These are phyloP conservation scores for Coelogynopora nodosa DNA, from an alignment of 2,888 invertebrate genomes.

Conservation along the genomic window DNA sequence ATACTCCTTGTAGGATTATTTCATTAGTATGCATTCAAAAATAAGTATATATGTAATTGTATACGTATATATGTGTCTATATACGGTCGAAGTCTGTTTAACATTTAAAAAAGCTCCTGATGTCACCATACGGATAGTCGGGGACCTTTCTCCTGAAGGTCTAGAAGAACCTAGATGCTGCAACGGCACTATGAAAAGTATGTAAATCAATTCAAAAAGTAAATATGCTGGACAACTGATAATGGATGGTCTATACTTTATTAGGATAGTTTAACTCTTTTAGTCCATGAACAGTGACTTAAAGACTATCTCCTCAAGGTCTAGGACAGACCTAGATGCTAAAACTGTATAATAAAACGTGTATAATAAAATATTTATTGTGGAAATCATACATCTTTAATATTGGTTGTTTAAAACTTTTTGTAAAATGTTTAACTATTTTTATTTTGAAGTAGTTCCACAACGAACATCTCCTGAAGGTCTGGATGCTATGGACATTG, in stretches of 20 bases:
- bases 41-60: too few species aligned
- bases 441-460: background rate
- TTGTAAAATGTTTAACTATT: background rate
- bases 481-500: background rate
- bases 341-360: background rate
- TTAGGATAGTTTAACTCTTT: background rate
- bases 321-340: background rate
- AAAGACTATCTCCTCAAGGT: background rate
- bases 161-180: background rate
- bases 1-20: too few species aligned
- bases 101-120: too few species aligned
- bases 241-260: background rate
- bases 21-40: too few species aligned
- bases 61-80: too few species aligned
- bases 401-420: background rate
- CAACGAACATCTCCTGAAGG: background rate
- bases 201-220: background rate
- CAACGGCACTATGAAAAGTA: background rate
- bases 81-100: too few species aligned
- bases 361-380: background rate
- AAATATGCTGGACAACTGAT: background rate
- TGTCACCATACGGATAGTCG: too few species aligned
- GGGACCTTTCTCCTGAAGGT: background rate
- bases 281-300: background rate
- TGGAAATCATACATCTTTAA: background rate